A percentile compares a stretch with the other conserved stretches of the same genome.
Evolutionary conservation across 2,888 invertebrate species (phyloP).

Genomic region (Panzeria rudis): DNA sequence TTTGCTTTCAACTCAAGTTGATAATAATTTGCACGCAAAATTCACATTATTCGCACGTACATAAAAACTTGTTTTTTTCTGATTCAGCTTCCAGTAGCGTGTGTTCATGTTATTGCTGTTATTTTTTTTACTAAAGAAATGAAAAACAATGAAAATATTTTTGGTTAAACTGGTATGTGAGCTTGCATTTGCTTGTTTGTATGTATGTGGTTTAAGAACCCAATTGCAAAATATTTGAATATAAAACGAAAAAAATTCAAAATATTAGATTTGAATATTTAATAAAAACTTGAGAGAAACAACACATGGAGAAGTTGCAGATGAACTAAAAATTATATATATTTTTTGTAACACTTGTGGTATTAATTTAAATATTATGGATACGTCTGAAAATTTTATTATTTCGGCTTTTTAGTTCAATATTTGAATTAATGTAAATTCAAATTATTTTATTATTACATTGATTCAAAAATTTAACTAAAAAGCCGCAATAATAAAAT

Average conservation of each 20-base stretch:
- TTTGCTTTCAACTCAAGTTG: constrained; percentile 22
- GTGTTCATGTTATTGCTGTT: constrained; percentile 14
- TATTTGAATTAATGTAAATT: no score
- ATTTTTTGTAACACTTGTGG: not conserved
- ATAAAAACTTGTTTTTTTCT: constrained; percentile 61
- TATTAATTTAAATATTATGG: no score
- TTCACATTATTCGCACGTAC: constrained; percentile 74
- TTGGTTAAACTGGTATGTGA: constrained; percentile 5
- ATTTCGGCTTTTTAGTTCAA: no score
- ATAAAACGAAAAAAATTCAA: not conserved
- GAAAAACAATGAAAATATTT: constrained; percentile 42
- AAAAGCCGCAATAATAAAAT: no score
- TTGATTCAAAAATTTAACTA: no score
- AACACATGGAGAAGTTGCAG: not conserved
- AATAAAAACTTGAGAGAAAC: not conserved
- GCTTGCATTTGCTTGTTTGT: not conserved
- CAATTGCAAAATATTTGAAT: constrained; percentile 32
- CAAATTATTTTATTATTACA: no score
- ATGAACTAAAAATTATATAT: not conserved
- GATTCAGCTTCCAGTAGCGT: constrained; percentile 1
- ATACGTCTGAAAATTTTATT: no score
- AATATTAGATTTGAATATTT: constrained; percentile 20
- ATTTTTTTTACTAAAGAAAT: not conserved
- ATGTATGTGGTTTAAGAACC: not conserved
- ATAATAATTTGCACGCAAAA: constrained; percentile 72